Percentiles rank a stretch among this genome's conserved stretches.
Conservation (phyloP, 2,113 vertebrate species). For the Callopanchax toddi region DNA sequence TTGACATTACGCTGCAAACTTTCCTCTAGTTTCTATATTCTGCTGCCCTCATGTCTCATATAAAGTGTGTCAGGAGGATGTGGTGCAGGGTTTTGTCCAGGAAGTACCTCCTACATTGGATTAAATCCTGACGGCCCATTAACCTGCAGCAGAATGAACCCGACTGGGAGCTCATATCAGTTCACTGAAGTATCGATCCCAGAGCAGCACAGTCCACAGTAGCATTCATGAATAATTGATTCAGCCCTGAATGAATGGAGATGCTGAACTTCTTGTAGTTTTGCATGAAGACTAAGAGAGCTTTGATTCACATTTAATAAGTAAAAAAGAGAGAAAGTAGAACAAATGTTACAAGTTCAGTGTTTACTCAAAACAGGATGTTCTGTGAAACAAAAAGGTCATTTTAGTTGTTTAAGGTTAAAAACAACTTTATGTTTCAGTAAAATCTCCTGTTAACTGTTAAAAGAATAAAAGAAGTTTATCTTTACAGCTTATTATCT, state of each 20-base stretch:
- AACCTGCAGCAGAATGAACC: slow-evolving; percentile 60
- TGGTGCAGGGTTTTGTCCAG: slow-evolving; percentile 37
- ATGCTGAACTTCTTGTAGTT: slow-evolving; percentile 38
- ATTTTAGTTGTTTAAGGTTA: no score
- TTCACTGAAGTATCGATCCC: slow-evolving; percentile 74
- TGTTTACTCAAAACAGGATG: slow-evolving; percentile 1
- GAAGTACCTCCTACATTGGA: slow-evolving; percentile 38
- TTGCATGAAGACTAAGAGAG: slow-evolving; percentile 44
- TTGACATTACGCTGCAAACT: background rate
- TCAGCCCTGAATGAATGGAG: slow-evolving; percentile 53
- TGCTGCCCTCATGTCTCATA: background rate
- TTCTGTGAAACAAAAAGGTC: background rate
- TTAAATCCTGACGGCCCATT: slow-evolving; percentile 69
- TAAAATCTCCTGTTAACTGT: background rate
- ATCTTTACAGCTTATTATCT: no score
- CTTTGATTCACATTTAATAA: slow-evolving; percentile 39
- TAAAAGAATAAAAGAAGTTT: no score
- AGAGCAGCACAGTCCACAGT: slow-evolving; percentile 41
- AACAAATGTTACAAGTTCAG: slow-evolving; percentile 7
- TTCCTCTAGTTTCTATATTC: background rate
- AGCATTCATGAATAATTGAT: slow-evolving; percentile 77
- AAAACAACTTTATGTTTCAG: no score
- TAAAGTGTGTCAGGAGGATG: slow-evolving; percentile 19
- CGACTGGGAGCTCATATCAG: slow-evolving; percentile 64
- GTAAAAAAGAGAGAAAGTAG: background rate